Evolutionary conservation across 1,140 invertebrate species (phyloP), one percentile per base, ranked within the genome.

Genomic region (Eulimnadia texana): DNA sequence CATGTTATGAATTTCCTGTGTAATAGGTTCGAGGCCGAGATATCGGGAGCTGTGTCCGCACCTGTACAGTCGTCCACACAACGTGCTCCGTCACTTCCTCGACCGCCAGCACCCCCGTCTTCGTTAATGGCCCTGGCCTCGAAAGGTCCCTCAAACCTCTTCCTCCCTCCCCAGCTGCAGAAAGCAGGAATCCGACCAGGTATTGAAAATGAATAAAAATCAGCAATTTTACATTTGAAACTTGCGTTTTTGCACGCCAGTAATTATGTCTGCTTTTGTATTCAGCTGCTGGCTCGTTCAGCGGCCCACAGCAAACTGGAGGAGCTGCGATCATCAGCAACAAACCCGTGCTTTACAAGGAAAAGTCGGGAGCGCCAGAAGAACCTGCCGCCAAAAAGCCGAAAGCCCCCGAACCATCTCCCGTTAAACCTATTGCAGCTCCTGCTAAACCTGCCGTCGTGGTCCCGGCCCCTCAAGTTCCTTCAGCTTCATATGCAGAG

Each of bases 21-120:
- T n/a, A 68, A 11, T 66, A 88, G 85, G 66, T 91, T 91, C 72
- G 88, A 90, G 70, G 86, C 87, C n/a, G 88, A 90, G 74, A 90
- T 89, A 64, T 84, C 85, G 3, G 80, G 80, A 57, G 74, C 74
- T 55, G 69, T 72, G n/a, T 56, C 79, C 62, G 71, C 78, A 42
- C 73, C 78, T 23, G 73, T 75, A 23, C 73, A 78, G 55, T 75
- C 79, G 3, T 69, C 66, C n/a, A 50, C 50, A 9, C 10, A 54
- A 27, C 22, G 24, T 61, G 29, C 10, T 61, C 42, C 60, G 62
- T 67, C 33, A 16, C 33, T 42, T 9, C 33, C 33, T 42, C 33
- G 23, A 63, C 28, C 62, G 42, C 28, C 74, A 80, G 20, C 79
- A 80, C 13, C 80, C 84, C 16, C 85, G 85, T 29, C 81, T 79